Evolutionary conservation across 2,113 vertebrate species (phyloP).

Genomic region (Plectropomus leopardus): DNA sequence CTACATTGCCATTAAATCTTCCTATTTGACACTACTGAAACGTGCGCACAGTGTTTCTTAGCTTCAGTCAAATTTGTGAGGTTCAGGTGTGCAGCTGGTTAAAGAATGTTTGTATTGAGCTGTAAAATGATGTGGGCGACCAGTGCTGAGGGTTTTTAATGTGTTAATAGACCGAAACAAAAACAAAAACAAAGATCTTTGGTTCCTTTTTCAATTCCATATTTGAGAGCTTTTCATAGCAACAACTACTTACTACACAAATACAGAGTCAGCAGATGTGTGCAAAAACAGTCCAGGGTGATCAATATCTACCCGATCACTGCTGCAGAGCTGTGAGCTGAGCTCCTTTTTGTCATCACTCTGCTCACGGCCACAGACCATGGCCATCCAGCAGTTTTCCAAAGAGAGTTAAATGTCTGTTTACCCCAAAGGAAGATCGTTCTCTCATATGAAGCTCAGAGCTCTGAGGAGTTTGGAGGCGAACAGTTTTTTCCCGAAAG

Average conservation of each 20-base stretch:
- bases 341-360: neutral
- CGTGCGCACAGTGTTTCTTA: neutral
- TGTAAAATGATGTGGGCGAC: neutral
- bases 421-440: neutral
- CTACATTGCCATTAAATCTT: neutral
- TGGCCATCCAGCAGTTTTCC: slow-evolving; percentile 11
- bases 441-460: slow-evolving; percentile 9
- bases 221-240: neutral
- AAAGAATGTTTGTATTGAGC: no score
- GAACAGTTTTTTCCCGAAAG: slow-evolving; percentile 22
- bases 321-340: slow-evolving; percentile 6
- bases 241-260: slow-evolving; percentile 22
- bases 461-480: neutral
- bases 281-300: slow-evolving; percentile 35
- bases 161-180: neutral
- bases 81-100: neutral
- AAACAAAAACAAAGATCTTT: neutral
- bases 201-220: neutral
- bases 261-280: slow-evolving; percentile 2
- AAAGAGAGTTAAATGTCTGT: neutral
- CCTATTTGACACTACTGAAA: no score
- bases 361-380: neutral
- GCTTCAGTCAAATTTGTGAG: neutral
- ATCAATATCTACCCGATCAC: neutral
- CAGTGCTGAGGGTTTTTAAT: neutral